These are phyloP conservation scores for Nematolebias whitei DNA, from an alignment of 2,113 vertebrate species.

Conservation along the genomic window DNA sequence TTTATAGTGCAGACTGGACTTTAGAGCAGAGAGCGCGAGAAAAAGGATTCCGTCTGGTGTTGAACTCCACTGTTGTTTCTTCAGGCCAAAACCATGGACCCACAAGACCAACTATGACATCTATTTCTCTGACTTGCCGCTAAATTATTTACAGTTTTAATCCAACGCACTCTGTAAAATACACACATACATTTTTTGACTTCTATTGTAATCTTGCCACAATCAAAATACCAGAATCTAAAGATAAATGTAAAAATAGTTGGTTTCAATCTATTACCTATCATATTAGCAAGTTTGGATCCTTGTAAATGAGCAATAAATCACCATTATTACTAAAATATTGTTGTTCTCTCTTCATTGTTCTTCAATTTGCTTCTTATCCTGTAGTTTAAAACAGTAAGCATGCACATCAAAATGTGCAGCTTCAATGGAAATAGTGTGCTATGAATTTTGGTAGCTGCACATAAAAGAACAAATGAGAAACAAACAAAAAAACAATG, in stretches of 20 bases:
- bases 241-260: background rate
- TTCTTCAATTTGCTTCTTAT: no score
- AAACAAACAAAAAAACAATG: no score
- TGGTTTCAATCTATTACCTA: no score
- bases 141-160: slow-evolving; percentile 56
- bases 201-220: background rate
- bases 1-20: slow-evolving; percentile 68
- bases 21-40: slow-evolving; percentile 51
- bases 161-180: slow-evolving; percentile 39
- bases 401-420: no score
- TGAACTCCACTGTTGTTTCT: slow-evolving; percentile 59
- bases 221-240: background rate
- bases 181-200: slow-evolving; percentile 15
- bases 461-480: no score
- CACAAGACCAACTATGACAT: slow-evolving; percentile 62
- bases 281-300: no score
- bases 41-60: slow-evolving; percentile 61
- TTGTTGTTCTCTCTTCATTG: no score
- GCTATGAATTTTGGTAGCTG: no score
- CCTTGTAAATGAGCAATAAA: no score
- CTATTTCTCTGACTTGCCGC: slow-evolving; percentile 50
- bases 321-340: no score
- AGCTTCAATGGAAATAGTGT: no score
- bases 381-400: no score
- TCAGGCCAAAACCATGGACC: slow-evolving; percentile 58